A percentile compares a stretch with the other conserved stretches of the same genome.
These are phyloP conservation scores for Phenganax subtilis DNA, from an alignment of 92 coral and sea anemone species.

Conservation along the genomic window DNA sequence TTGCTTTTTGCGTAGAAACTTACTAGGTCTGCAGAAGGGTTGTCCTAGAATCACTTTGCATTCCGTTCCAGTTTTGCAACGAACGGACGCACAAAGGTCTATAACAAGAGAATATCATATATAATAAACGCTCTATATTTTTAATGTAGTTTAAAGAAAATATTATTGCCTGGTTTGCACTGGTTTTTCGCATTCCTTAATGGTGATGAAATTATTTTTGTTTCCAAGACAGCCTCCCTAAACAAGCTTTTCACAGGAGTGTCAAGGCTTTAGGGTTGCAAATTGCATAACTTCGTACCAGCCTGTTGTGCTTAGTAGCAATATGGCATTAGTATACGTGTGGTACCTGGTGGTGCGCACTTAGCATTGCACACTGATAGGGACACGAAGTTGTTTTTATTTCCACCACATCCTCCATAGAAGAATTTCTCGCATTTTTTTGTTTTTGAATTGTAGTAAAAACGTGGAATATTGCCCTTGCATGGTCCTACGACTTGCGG, in stretches of 20 bases:
- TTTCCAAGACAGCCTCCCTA: conserved; percentile 1
- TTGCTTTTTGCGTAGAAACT: background rate
- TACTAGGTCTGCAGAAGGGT: background rate
- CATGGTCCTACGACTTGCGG: background rate
- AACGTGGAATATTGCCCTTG: background rate
- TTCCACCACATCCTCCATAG: background rate
- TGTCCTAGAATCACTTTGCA: background rate
- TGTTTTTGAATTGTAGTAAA: background rate
- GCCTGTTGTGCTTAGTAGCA: background rate
- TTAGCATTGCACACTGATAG: background rate
- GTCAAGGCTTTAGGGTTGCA: too few relatives aligned
- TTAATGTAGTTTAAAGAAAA: too few relatives aligned
- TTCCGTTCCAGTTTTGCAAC: background rate
- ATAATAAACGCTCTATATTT: background rate
- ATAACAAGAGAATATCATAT: background rate
- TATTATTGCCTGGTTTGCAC: too few relatives aligned
- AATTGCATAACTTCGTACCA: background rate
- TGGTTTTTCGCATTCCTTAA: background rate
- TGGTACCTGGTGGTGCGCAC: too few relatives aligned
- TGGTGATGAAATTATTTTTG: background rate
- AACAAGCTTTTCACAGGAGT: background rate
- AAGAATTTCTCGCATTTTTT: background rate
- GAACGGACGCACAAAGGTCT: background rate
- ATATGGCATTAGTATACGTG: too few relatives aligned
- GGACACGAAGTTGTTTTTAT: background rate